Evolutionary conservation across 2,113 vertebrate genomes (phyloP).

Genomic region (Callipepla squamata): DNA sequence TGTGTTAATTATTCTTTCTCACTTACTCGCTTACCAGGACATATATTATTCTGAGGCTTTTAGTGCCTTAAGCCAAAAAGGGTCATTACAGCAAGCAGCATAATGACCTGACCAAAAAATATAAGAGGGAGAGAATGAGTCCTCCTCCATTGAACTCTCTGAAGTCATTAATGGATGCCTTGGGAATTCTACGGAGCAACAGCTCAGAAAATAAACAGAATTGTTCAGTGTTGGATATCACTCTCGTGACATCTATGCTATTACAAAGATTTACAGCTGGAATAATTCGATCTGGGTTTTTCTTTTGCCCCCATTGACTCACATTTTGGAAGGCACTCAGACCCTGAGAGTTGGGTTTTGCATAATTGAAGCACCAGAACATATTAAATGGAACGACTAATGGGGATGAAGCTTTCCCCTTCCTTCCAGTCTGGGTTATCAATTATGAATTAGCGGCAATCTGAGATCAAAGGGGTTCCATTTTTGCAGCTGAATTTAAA

Average conservation of each 20-base stretch:
- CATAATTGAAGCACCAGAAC: slow-evolving; percentile 59
- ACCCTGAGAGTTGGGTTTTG: slow-evolving; percentile 47
- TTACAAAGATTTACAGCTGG: slow-evolving; percentile 57
- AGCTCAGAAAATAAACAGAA: slow-evolving; percentile 46
- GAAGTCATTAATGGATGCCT: slow-evolving; percentile 4
- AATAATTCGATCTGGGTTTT: slow-evolving; percentile 34
- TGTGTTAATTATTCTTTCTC: slow-evolving; percentile 28
- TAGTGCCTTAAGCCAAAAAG: slow-evolving; percentile 28
- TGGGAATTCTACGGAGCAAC: slow-evolving; percentile 43
- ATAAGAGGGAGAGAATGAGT: neutral
- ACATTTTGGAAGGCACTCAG: slow-evolving; percentile 49
- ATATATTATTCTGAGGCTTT: slow-evolving; percentile 21
- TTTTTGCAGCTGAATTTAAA: slow-evolving; percentile 60
- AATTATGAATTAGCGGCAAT: slow-evolving; percentile 67
- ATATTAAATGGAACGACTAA: slow-evolving; percentile 51
- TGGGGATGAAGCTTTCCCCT: slow-evolving; percentile 43
- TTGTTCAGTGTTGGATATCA: slow-evolving; percentile 3
- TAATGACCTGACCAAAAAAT: slow-evolving; percentile 12
- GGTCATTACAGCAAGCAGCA: neutral
- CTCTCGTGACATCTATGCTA: slow-evolving; percentile 10
- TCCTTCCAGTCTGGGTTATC: slow-evolving; percentile 54
- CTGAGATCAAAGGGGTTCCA: slow-evolving; percentile 63
- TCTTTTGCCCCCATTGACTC: slow-evolving; percentile 30
- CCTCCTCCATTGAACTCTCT: neutral
- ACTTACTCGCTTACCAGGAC: neutral